Evolutionary conservation across 2,113 vertebrate species (phyloP), one percentile per base, ranked within the genome.

Genomic region (Odocoileus virginianus): DNA sequence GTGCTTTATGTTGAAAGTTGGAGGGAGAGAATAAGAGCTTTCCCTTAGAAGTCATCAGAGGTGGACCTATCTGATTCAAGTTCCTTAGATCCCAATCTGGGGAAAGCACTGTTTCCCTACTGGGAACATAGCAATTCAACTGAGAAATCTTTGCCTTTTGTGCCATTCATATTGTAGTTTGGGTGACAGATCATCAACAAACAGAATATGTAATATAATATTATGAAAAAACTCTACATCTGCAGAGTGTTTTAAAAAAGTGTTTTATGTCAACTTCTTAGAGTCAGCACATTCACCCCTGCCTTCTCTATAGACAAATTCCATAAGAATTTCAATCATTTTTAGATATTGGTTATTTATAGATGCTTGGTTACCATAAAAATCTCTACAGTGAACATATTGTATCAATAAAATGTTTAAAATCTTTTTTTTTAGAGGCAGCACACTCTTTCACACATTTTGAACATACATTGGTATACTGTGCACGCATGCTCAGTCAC

Each of bases 381-480:
- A 45, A 78, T 78, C 13, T 45, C 74, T 76, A 76, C 74, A 76
- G 13, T 14, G 74, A 45, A 76, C 74, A 76, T 27, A 76, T 12
- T 76, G 6, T 76, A 28, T 45, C 25, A 50, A 50, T 27, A 60
- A 82, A 16, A 17, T 54, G 1, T 74, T 85, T 85, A 45, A 85
- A 96, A 43, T 78, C n/a, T 52, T 33, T 92, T 83, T 36, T 36
- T 58, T 94, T 71, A 89, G 21, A 78, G 7, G 30, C 14, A 74
- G 40, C 40, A 71, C 55, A 47, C 25, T 58, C 61, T 94, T 87
- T 90, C 9, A 43, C 7, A 82, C 36, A 28, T 33, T 90, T 16
- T 61, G 21, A 64, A 76, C 30, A 17, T 36, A 3, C 64, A 71
- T 11, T 21, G 2, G 64, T 23, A 71, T 71, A 71, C 9, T 71